Base-by-base conservation (phyloP, 2,113 vertebrate genomes). In the Bagarius yarrelli region DNA sequence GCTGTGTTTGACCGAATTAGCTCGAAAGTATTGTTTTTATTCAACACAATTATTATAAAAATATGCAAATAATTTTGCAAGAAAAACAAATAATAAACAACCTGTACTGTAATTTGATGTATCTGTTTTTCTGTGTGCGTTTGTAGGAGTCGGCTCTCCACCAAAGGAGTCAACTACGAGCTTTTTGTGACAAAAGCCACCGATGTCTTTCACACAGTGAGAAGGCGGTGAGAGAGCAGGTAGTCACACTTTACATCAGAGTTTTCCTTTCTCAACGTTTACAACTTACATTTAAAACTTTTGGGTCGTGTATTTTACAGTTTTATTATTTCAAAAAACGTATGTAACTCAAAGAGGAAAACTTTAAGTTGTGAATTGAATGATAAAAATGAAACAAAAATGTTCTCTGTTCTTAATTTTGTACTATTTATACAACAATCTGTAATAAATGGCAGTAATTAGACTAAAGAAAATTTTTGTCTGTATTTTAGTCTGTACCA, bases 161-260 rank as follows among this genome's bases (percentile, higher is more conserved):
- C n/a, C 92, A 95, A 85, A 91, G 90, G 80, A 91, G 85, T 73
- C 92, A 93, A 83, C 85, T 96, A 83, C 92, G 91, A 52, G 69
- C 55, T 53, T 95, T 95, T 89, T 93, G 91, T 83, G 93, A 94
- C 78, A 88, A 93, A 73, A 94, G 94, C 73, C 88, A 88, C 50
- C 87, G 27, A 61, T 94, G 88, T 79, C 91, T 98, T 21, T 90
- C 90, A 63, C 93, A 96, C 83, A 3, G 78, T 2, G 88, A 94
- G 81, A 86, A 81, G 83, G 82, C 86, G 1, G 86, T 96, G 76
- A 92, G 90, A 86, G 94, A 94, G 87, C 95, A 96, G 95, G 96
- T 96, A 61, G 72, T 53, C 40, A 40, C 16, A 23, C 25, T 50
- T 71, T n/a, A 70, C 11, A 8, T 18, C 57, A 78, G 12, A 19